Evolutionary conservation across 1,140 invertebrate genomes (phyloP).

Genomic region (Trichogramma pretiosum): DNA sequence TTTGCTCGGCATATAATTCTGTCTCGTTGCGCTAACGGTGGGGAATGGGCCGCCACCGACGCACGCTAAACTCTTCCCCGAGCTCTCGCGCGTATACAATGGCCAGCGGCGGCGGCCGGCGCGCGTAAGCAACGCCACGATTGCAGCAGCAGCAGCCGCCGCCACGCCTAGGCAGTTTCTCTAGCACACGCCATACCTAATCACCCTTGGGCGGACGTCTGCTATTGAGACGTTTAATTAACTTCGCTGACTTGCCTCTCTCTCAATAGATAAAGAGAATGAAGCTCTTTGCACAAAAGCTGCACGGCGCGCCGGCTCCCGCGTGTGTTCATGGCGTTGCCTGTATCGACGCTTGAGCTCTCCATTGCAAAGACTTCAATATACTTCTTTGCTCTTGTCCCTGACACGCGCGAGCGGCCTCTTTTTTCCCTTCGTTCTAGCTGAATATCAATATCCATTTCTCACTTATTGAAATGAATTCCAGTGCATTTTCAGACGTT

Average conservation of each 20-base stretch:
- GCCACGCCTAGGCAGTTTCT: constrained; percentile 29
- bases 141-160: constrained; percentile 8
- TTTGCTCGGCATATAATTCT: constrained; percentile 22
- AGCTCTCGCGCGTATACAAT: constrained; percentile 29
- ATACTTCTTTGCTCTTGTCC: background rate
- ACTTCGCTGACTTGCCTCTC: constrained; percentile 40
- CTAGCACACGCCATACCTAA: constrained; percentile 38
- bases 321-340: background rate
- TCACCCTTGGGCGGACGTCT: constrained; percentile 37
- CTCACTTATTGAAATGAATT: too few relatives aligned
- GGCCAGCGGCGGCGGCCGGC: constrained; percentile 29
- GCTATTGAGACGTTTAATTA: constrained; percentile 45
- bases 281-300: too few relatives aligned
- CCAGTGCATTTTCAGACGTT: too few relatives aligned
- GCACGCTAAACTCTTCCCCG: too few relatives aligned
- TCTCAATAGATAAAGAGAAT: too few relatives aligned
- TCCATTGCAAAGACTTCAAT: background rate
- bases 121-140: constrained; percentile 30
- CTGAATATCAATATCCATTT: too few relatives aligned
- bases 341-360: background rate
- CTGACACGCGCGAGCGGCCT: background rate
- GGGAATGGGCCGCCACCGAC: too few relatives aligned
- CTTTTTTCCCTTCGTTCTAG: too few relatives aligned
- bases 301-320: constrained; percentile 11
- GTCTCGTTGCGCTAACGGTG: too few relatives aligned